Evolutionary conservation across 2,113 vertebrate species (phyloP), one percentile per base, ranked within the genome.

Genomic region (Oceanodroma tethys): DNA sequence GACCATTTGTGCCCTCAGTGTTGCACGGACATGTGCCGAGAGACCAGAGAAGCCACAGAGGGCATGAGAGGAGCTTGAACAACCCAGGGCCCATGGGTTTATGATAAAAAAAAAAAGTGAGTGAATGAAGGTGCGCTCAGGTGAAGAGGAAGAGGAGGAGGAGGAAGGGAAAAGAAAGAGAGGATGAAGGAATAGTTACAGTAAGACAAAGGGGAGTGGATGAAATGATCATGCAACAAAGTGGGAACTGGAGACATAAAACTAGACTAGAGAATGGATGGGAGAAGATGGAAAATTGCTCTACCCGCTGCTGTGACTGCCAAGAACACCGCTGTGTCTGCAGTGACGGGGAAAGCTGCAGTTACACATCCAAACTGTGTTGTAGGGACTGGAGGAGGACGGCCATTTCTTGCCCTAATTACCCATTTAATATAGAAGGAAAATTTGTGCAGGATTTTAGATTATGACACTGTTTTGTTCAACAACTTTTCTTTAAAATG

Each of bases 261-360:
- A 58, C 4, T 7, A 29, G 48, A 58, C 29, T 7, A 86, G 56
- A 81, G 16, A 63, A 75, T 59, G 32, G 32, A 92, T 62, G 16
- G 53, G 67, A 63, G 94, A 84, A 90, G 66, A 52, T 38, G 62
- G 81, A 83, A 96, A 96, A 92, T 93, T 59, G 72, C 72, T 79
- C 67, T 30, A 27, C 71, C 21, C 23, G 80, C 58, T 85, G 20
- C 73, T 52, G 21, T 52, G 72, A 53, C n/a, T 92, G 52, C 43
- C 30, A 79, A 84, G 60, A 60, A 8, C 25, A 26, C 9, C 1
- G 4, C 22, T 11, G 4, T 36, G 65, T 25, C 70, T 75, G 12
- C 40, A 38, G 30, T 23, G 43, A 43, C 11, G 82, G 48, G 52
- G 47, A 81, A 90, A 74, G 7, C 43, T 90, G 63, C 68, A 92